Evolutionary conservation across 2,888 invertebrate genomes (phyloP), one percentile per base, ranked within the genome.

Genomic region (Drosophila testacea): DNA sequence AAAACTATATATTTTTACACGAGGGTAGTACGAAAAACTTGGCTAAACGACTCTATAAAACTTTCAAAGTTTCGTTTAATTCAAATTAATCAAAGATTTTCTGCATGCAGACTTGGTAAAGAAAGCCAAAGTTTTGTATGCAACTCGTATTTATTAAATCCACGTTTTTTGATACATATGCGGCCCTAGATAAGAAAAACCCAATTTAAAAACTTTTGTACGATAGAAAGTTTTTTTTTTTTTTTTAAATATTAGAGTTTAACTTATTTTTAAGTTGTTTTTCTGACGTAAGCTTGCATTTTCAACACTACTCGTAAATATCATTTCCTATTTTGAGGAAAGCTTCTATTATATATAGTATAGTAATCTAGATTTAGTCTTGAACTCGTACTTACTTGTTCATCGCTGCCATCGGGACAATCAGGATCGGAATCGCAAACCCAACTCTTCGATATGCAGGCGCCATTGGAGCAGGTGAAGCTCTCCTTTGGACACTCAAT

Each of bases 341-440:
- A 22, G 2, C 22, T 22, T 3, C 22, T 3, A 22, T 1, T 22
- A 22, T 22, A 22, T 22, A 22, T 22, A 10, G 22, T 6, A 2
- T n/a, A n/a, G 28, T 28, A 28, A n/a, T 28, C 7, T n/a, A 3
- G 6, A 7, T n/a, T 28, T 28, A 7, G n/a, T 22, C 1, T 34
- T 10, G 1, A 4, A 7, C 5, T 38, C 11, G 6, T 11, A 91
- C 92, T 93, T 92, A 95, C 96, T 92, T 93, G 92, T 93, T 98
- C 98, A 93, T 98, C 98, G 62, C 95, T 95, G 52, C 95, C 95
- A 93, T 98, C 96, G 0, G 94, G 93, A 89, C 98, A 98, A 91
- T 98, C 98, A 59, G 93, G 93, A 87, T 97, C 97, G 0, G 97
- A 97, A 91, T 98, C 98, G 92, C 98, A 98, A 36, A 94, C 93